A percentile compares a stretch with the other conserved stretches of the same genome.
phyloP scores from a whole-genome alignment of 2,113 vertebrate species.

The Columbina picui region DNA sequence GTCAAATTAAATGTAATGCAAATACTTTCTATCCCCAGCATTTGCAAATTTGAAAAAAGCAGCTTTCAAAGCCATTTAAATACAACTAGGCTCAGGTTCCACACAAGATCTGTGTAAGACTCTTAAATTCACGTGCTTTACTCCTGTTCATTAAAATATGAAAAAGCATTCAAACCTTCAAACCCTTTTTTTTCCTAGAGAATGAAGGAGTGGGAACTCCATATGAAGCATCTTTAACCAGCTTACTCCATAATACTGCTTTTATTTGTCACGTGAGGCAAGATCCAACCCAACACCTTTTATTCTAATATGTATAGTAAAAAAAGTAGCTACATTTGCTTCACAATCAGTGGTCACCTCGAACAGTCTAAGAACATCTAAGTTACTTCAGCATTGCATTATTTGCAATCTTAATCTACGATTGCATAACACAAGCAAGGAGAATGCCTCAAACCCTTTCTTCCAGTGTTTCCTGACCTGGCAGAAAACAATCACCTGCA shows the following conservation, averaged over 20 bases:
- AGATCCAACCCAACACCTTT: not conserved
- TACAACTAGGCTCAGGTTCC: not conserved
- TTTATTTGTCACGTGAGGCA: not conserved
- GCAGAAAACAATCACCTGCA: not conserved
- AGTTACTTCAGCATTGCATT: not conserved
- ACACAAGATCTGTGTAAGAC: not conserved
- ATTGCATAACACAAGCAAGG: not conserved
- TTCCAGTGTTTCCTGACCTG: not conserved
- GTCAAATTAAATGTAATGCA: not conserved
- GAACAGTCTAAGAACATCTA: not conserved
- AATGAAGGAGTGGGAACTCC: not conserved
- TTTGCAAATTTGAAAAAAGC: not conserved
- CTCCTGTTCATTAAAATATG: not conserved
- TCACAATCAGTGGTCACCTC: not conserved
- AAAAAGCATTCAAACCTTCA: not conserved
- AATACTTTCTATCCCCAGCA: not conserved
- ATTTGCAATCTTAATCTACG: not conserved
- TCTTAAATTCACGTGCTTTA: not conserved
- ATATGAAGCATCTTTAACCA: not conserved
- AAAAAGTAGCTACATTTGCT: not conserved
- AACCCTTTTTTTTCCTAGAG: not conserved
- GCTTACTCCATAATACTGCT: not conserved
- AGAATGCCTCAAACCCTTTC: rapidly evolving
- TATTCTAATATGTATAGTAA: rapidly evolving
- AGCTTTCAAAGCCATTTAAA: not conserved